Conservation (phyloP, 1,140 invertebrate species). For the Ceratina australensis region DNA sequence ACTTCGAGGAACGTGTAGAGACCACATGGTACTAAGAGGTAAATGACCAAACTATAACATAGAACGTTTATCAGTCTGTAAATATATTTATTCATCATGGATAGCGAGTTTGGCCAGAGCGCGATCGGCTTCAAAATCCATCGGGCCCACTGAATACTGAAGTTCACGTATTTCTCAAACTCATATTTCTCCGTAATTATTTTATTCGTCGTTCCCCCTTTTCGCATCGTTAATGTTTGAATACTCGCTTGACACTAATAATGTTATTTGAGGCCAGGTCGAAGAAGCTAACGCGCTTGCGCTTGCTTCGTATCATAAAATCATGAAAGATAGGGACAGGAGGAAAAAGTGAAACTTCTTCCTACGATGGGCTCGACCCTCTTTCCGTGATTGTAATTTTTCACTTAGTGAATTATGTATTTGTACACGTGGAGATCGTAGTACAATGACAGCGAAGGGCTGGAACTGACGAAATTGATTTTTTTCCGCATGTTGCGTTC, state of each 20-base stretch:
- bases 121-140: conserved; percentile 33
- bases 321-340: no score
- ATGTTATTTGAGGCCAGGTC: no score
- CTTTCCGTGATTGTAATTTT: not conserved
- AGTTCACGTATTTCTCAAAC: not conserved
- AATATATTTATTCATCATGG: not conserved
- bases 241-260: not conserved
- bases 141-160: conserved; percentile 22
- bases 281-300: conserved; percentile 17
- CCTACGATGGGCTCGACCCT: not conserved
- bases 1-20: conserved; percentile 48
- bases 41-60: conserved; percentile 14
- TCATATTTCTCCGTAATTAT: not conserved
- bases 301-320: not conserved
- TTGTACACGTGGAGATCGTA: no score
- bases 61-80: not conserved
- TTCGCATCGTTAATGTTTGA: not conserved
- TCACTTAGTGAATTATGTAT: not conserved
- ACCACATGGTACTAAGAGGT: not conserved
- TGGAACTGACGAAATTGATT: conserved; percentile 5
- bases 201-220: not conserved
- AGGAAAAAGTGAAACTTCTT: not conserved
- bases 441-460: not conserved
- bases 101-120: conserved; percentile 26
- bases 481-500: not conserved